Conservation (phyloP, 2,113 vertebrate genomes). For the Muntiacus reevesi region DNA sequence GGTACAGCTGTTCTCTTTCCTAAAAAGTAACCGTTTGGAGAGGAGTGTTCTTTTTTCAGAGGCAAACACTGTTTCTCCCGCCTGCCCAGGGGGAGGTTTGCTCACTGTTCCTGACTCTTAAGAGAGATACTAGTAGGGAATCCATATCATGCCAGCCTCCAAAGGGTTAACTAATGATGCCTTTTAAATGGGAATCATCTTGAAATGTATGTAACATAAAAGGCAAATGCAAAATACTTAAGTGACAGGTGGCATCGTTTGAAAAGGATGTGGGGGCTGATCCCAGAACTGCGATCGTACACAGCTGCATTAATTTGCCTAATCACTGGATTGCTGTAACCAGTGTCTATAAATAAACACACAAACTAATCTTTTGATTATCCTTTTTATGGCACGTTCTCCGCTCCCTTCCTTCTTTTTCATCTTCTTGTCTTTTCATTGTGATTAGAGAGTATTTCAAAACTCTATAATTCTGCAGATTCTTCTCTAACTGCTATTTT, state of each 20-base stretch:
- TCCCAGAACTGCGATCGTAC: slow-evolving; percentile 63
- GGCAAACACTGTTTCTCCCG: neutral
- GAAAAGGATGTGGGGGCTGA: slow-evolving; percentile 68
- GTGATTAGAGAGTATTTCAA: slow-evolving; percentile 62
- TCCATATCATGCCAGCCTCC: neutral
- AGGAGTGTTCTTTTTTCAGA: neutral
- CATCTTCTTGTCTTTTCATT: slow-evolving; percentile 51
- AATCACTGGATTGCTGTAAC: slow-evolving; percentile 81
- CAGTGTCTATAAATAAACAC: slow-evolving; percentile 81
- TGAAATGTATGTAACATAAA: slow-evolving; percentile 66
- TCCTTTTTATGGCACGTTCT: slow-evolving; percentile 62
- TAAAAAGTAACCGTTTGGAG: neutral
- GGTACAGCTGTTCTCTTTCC: neutral
- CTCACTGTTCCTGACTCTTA: neutral
- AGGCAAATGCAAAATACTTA: slow-evolving; percentile 70
- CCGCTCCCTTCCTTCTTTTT: slow-evolving; percentile 38
- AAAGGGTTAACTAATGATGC: slow-evolving; percentile 61
- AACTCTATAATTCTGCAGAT: slow-evolving; percentile 34
- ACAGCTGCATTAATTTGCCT: slow-evolving; percentile 81
- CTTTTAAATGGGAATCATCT: slow-evolving; percentile 54
- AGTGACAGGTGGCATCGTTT: slow-evolving; percentile 76
- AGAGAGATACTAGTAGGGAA: neutral
- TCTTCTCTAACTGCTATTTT: slow-evolving; percentile 31
- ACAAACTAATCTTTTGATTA: slow-evolving; percentile 78
- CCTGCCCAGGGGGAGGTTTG: neutral